These are phyloP conservation scores for Amphipyra berbera DNA, from an alignment of 2,888 invertebrate species.

Conservation along the genomic window DNA sequence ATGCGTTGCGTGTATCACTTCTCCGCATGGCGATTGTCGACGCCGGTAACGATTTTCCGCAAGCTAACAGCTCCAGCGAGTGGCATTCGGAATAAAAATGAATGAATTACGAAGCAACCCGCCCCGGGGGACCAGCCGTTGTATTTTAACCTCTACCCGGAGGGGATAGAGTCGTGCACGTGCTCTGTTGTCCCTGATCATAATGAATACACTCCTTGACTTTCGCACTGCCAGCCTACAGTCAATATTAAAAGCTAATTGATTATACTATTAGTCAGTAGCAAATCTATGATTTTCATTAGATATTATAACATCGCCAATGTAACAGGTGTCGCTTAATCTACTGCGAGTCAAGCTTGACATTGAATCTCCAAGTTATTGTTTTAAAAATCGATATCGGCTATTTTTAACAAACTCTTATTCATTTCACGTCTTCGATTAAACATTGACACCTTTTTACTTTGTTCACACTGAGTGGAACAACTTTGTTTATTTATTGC, in stretches of 20 bases:
- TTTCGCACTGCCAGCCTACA: slow-evolving; percentile 66
- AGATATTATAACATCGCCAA: slow-evolving; percentile 56
- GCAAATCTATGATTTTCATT: slow-evolving; percentile 44
- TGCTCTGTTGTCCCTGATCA: slow-evolving; percentile 75
- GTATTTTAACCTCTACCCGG: slow-evolving; percentile 81
- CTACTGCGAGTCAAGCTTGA: slow-evolving; percentile 65
- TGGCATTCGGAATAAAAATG: slow-evolving; percentile 78
- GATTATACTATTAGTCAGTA: slow-evolving; percentile 46
- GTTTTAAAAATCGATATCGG: slow-evolving; percentile 71
- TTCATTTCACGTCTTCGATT: slow-evolving; percentile 9
- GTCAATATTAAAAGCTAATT: slow-evolving; percentile 65
- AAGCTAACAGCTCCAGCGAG: slow-evolving; percentile 70
- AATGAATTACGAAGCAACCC: slow-evolving; percentile 78
- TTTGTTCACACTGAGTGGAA: background rate
- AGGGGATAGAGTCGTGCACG: slow-evolving; percentile 81
- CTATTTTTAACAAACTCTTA: slow-evolving; percentile 33
- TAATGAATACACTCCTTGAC: slow-evolving; percentile 70
- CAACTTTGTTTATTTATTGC: background rate
- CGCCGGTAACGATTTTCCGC: slow-evolving; percentile 79
- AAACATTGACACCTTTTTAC: slow-evolving; percentile 4
- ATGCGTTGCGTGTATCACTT: slow-evolving; percentile 79
- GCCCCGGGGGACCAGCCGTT: slow-evolving; percentile 67
- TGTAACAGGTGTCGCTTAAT: slow-evolving; percentile 83
- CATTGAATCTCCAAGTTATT: slow-evolving; percentile 66
- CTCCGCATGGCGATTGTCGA: slow-evolving; percentile 76